Percentiles rank a stretch among this genome's conserved stretches.
These are phyloP conservation scores for Mythimna pallens DNA, from an alignment of 2,888 invertebrate genomes.

Conservation along the genomic window DNA sequence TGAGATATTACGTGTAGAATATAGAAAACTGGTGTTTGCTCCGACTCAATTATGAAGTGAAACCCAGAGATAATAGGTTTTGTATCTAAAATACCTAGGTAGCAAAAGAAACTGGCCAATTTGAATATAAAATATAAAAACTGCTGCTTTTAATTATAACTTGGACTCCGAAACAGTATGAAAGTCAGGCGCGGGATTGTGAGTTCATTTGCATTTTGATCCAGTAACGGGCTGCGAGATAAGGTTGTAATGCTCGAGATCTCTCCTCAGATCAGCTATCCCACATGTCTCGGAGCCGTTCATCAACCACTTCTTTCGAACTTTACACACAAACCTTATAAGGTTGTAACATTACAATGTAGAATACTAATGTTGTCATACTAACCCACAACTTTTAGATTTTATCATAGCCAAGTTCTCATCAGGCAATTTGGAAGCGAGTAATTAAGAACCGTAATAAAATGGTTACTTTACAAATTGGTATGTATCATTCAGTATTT, in stretches of 20 bases:
- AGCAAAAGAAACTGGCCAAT: constrained; percentile 35
- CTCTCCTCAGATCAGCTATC: constrained; percentile 75
- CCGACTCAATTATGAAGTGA: constrained; percentile 32
- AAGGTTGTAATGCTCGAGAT: constrained; percentile 78
- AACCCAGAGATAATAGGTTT: constrained; percentile 46
- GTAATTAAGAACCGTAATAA: constrained; percentile 69
- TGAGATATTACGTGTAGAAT: constrained; percentile 23
- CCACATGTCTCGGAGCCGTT: constrained; percentile 69
- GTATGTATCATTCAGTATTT: constrained; percentile 71
- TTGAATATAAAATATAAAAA: constrained; percentile 45
- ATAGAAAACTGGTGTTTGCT: constrained; percentile 22
- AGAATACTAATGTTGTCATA: constrained; percentile 69
- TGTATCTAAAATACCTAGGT: constrained; percentile 29
- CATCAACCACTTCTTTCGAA: constrained; percentile 76
- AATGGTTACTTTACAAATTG: constrained; percentile 71
- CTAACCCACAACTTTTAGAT: constrained; percentile 70
- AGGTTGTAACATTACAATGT: constrained; percentile 65
- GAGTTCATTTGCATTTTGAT: constrained; percentile 80
- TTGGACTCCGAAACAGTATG: constrained; percentile 62
- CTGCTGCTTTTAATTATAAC: constrained; percentile 54
- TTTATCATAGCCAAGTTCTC: constrained; percentile 67
- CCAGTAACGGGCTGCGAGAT: constrained; percentile 76
- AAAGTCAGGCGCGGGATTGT: constrained; percentile 70
- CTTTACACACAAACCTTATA: constrained; percentile 72
- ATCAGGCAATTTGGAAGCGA: constrained; percentile 62